Percentiles rank a stretch among this genome's conserved stretches.
Evolutionary conservation across 2,113 vertebrate species (phyloP).

Genomic region (Mionectes macconnelli): DNA sequence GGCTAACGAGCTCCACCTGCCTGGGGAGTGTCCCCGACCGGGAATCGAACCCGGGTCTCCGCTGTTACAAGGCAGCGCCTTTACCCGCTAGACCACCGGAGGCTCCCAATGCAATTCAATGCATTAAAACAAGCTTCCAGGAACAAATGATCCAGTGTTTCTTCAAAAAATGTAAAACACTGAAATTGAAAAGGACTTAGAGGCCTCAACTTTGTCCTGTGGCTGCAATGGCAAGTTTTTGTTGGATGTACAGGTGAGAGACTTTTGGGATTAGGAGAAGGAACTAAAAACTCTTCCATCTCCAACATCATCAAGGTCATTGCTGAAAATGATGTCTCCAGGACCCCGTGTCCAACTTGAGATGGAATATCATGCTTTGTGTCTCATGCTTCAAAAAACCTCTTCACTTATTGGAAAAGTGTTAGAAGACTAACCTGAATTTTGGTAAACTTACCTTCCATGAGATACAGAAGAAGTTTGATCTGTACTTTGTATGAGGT

Average conservation of each 20-base stretch:
- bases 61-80: too few species aligned
- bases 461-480: background rate
- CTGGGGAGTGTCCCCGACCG: too few species aligned
- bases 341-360: background rate
- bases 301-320: background rate
- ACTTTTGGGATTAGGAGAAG: background rate
- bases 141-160: background rate
- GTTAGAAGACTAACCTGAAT: background rate
- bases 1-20: too few species aligned
- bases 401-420: background rate
- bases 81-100: too few species aligned
- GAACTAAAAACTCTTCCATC: background rate
- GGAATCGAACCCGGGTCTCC: too few species aligned
- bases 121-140: background rate
- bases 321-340: background rate
- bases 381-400: background rate
- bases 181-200: background rate
- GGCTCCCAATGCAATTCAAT: background rate
- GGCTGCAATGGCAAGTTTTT: background rate
- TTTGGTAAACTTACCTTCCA: background rate
- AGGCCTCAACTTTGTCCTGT: background rate
- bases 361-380: background rate
- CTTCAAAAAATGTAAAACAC: background rate
- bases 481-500: background rate
- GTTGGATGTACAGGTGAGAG: background rate